Conservation (phyloP, 2,797 vertebrate genomes). For the Hydrophis major region DNA sequence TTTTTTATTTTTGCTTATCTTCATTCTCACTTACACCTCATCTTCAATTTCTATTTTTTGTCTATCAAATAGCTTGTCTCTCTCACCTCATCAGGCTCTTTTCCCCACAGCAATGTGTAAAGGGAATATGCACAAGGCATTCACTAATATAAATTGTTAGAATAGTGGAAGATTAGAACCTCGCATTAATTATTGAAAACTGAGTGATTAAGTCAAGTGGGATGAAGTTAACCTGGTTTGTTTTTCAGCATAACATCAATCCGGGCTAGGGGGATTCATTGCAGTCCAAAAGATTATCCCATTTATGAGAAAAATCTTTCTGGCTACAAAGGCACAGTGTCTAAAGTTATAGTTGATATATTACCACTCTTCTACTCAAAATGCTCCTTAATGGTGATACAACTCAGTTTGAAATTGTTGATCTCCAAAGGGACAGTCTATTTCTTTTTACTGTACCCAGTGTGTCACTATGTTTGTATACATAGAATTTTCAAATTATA, state of each 20-base stretch:
- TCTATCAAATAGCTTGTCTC: neutral
- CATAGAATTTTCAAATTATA: neutral
- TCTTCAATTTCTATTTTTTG: neutral
- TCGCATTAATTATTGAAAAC: neutral
- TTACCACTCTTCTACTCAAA: neutral
- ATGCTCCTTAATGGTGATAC: neutral
- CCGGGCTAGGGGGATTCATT: neutral
- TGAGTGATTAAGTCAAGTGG: neutral
- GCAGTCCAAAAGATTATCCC: neutral
- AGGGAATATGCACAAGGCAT: neutral
- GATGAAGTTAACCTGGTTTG: neutral
- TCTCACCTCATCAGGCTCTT: neutral
- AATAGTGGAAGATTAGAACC: neutral
- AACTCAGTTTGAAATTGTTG: neutral
- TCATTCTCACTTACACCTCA: neutral
- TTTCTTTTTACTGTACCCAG: neutral
- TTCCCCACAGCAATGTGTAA: neutral
- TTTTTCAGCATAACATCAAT: neutral
- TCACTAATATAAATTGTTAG: neutral
- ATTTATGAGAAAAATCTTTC: neutral
- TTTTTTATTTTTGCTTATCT: neutral
- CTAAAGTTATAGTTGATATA: neutral
- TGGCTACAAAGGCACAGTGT: neutral
- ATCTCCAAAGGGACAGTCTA: neutral
- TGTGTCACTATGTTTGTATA: neutral